Base-by-base conservation (phyloP, 2,888 invertebrate species). In the Holacanthella duospinosa region DNA sequence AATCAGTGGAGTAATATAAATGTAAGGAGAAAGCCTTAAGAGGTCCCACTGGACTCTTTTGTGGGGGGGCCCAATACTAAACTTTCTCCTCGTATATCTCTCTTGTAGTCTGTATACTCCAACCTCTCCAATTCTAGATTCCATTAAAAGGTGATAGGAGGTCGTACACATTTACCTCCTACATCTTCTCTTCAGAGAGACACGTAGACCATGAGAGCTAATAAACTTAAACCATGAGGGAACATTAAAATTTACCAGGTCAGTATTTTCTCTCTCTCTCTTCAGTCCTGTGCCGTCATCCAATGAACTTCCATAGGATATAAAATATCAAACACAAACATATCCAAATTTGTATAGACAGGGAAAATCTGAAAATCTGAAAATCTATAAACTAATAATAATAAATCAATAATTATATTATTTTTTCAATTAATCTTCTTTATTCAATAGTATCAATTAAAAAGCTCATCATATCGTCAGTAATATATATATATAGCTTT, bases 181-280 rank as follows among this genome's bases (percentile, higher is more conserved):
- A 4, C 48, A 9, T 21, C 21, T 48, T 21, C 48, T 48, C 21
- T 48, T 48, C 21, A 21, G 21, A 48, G 21, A 48, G n/a, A 48
- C 4, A 21, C 48, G n/a, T 9, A 48, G 48, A 16, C 36, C n/a
- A 16, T 21, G 48, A 48, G 21, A 48, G 48, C 48, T 48, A 48
- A 48, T 48, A 48, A 48, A 48, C 19, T 48, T 48, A 48, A 48
- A 48, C 48, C 48, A 48, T 48, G 21, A 48, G 21, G 48, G 48
- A 21, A 48, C 48, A 48, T 48, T 48, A 48, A 48, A 48, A 48
- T 48, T 48, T 48, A 48, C 9, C 36, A 36, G 36, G 36, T 36
- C 36, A 36, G 36, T 36, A 36, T 36, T 36, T 36, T 36, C 36
- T 36, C 16, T 36, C 36, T 16, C n/a, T n/a, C n/a, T n/a, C n/a